Evolutionary conservation across 2,113 vertebrate genomes (phyloP), one percentile per base, ranked within the genome.

Genomic region (Suncus etruscus): DNA sequence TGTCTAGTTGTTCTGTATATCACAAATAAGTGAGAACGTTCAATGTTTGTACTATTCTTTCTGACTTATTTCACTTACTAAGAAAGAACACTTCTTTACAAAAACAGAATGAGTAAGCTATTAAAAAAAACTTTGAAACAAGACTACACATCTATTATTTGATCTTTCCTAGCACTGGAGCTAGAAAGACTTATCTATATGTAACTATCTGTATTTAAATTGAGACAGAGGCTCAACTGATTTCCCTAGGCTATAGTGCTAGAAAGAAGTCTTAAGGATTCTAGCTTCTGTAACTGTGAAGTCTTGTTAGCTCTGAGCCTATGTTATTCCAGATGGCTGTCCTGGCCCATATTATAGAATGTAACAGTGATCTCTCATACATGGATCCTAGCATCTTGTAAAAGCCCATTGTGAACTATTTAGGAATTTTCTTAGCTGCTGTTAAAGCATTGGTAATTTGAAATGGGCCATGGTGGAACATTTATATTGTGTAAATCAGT

Each of bases 141-240:
- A 94, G 86, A 22, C 83, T 61, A 11, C 12, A 54, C 14, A 31
- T 89, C 45, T 88, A 63, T 77, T 51, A 74, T 86, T 94, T 92
- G 77, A 89, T 87, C 74, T 79, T 94, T 78, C 24, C 47, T 72
- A 48, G 39, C 22, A 4, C 12, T 51, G 24, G 54, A 82, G 8
- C 32, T 61, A 27, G 4, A 47, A 80, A 89, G 27, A 72, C 8
- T 29, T 66, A 66, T 61, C 45, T 11, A 54, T 45, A 72, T 51
- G 79, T 75, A 25, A 20, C 81, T 92, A 39, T 54, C 1, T 82
- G 84, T 87, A 76, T 50, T 65, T 88, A 91, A 73, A 72, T 78
- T 63, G 58, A 92, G 48, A 72, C 50, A 75, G 65, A 82, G 11
- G 4, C 27, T 80, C 80, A 61, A 88, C 51, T 91, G 76, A 89